Percentiles rank a stretch among this genome's conserved stretches.
These are phyloP conservation scores for Mallotus villosus DNA, from an alignment of 2,797 vertebrate species.

Conservation along the genomic window DNA sequence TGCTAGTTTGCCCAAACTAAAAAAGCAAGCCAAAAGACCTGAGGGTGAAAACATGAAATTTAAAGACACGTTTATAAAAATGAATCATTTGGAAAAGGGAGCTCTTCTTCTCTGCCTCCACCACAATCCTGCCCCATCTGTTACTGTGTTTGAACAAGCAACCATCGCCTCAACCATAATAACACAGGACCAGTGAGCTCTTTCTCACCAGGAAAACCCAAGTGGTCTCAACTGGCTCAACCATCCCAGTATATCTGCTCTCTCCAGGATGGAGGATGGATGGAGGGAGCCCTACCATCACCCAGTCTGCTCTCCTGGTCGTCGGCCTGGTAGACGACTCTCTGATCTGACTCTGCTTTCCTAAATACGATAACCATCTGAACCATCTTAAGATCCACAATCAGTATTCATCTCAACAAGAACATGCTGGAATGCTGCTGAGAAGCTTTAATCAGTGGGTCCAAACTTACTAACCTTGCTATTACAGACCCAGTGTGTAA, in stretches of 20 bases:
- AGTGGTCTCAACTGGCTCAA: constrained; percentile 34
- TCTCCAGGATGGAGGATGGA: constrained; percentile 9
- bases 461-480: too few species aligned
- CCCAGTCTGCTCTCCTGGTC: neutral
- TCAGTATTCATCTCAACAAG: neutral
- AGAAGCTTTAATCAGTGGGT: neutral
- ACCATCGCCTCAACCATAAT: constrained; percentile 79
- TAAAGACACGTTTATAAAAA: constrained; percentile 36
- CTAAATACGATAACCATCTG: constrained; percentile 23
- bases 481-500: too few species aligned
- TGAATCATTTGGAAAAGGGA: constrained; percentile 36
- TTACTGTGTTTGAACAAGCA: constrained; percentile 76
- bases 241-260: constrained; percentile 20
- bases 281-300: neutral
- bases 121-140: constrained; percentile 67
- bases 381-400: constrained; percentile 31
- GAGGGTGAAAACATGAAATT: constrained; percentile 9
- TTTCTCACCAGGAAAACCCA: constrained; percentile 57
- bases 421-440: neutral
- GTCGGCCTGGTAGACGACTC: neutral
- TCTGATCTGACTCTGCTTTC: constrained; percentile 2
- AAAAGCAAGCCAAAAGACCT: constrained; percentile 24
- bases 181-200: constrained; percentile 42
- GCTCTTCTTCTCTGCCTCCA: constrained; percentile 44
- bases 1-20: constrained; percentile 37